Base-by-base conservation (phyloP, 2,797 vertebrate species). In the Sandelia bainsii region DNA sequence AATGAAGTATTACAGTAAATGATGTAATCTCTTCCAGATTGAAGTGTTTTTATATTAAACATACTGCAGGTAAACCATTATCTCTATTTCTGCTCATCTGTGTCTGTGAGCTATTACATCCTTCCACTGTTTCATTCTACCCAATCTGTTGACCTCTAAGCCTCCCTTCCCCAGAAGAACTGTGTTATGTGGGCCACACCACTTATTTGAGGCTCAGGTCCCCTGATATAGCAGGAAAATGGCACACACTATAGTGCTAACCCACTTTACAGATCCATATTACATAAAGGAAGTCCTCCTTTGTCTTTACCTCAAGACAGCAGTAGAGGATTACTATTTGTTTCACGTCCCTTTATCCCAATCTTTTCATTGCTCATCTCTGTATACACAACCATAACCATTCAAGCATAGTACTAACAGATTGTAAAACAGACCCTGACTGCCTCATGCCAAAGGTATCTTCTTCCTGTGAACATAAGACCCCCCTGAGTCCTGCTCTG, bases 261-360 rank as follows among this genome's bases (percentile, higher is more conserved):
- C 92, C 90, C 83, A 92, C 75, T 89, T 91, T 85, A 22, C 52
- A 82, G 75, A 84, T 86, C 86, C 72, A 86, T 67, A 86, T 87
- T 48, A 65, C 58, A 50, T 67, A 27, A 20, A 75, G 22, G 37
- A 79, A 69, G 75, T 56, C 72, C 46, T 72, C 22, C 37, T 84
- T 77, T 80, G 80, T 83, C 62, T 81, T 75, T 58, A 45, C 46
- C 52, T 68, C 46, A 23, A 20, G 50, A 80, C 51, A 72, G 45
- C 23, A 37, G 23, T 22, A 56, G 74, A 79, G 20, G 16, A 73
- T 74, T 59, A 58, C n/a, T 57, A 37, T 84, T 81, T 77, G 50
- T 75, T 80, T 69, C 73, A 46, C 62, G 23, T 74, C 53, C 8
- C 25, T 62, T 81, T 65, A 62, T 71, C 60, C 27, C 29, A 69